phyloP scores from a whole-genome alignment of 2,888 invertebrate species.

The Drosophila leonis region DNA sequence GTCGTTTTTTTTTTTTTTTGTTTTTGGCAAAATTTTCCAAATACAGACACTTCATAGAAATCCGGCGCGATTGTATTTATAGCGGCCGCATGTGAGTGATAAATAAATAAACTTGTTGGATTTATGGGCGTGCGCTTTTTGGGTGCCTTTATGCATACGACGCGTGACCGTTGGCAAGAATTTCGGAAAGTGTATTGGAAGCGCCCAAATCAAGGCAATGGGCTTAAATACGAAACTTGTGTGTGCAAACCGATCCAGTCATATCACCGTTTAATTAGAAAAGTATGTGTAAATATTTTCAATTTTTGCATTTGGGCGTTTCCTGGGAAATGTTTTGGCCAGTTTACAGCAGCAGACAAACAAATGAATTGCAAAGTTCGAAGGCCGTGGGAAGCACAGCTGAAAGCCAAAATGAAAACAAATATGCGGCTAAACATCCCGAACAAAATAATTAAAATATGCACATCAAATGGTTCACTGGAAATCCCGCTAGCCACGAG shows the following conservation, averaged over 20 bases:
- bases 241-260: constrained; percentile 10
- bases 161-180: constrained; percentile 60
- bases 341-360: constrained; percentile 24
- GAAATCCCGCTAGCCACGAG: constrained; percentile 46
- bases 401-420: constrained; percentile 54
- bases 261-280: constrained; percentile 45
- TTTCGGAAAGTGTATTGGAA: constrained; percentile 40
- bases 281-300: constrained; percentile 73
- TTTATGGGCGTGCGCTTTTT: constrained; percentile 59
- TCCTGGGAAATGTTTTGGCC: constrained; percentile 66
- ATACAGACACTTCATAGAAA: constrained; percentile 36
- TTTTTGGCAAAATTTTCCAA: constrained; percentile 31
- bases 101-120: constrained; percentile 72
- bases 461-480: constrained; percentile 56
- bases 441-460: constrained; percentile 51
- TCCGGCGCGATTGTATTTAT: constrained; percentile 54
- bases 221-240: constrained; percentile 51
- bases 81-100: constrained; percentile 58
- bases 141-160: constrained; percentile 46
- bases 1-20: background rate
- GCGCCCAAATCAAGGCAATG: constrained; percentile 27
- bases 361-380: constrained; percentile 28
- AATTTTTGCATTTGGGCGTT: constrained; percentile 58
- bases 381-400: constrained; percentile 46
- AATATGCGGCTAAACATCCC: constrained; percentile 41